Evolutionary conservation across 2,797 vertebrate genomes (phyloP), one percentile per base, ranked within the genome.

Genomic region (Limosa lapponica): DNA sequence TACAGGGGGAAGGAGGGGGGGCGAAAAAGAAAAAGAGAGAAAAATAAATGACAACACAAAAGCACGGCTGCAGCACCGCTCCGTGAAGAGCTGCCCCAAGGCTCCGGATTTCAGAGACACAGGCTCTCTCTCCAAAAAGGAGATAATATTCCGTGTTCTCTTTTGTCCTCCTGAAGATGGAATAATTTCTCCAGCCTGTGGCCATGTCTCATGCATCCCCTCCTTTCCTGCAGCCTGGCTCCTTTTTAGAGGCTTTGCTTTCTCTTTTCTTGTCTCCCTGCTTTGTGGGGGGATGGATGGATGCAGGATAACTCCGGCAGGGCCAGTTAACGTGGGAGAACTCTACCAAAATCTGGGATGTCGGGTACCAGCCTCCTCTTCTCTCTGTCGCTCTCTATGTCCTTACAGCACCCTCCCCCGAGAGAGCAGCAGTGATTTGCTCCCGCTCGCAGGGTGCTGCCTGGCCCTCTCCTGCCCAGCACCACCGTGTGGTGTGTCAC

Each of bases 401-500:
- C 6, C 49, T 16, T 28, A 16, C 7, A 8, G 2, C 22, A 7
- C 4, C 36, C 71, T 37, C 39, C 30, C 5, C 23, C 5, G 34
- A 16, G 3, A 28, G 34, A 70, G 46, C 16, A 37, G 75, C 48
- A 57, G 41, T 1, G 49, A 37, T 67, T 16, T 39, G 27, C 43
- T 43, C 43, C 49, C 13, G 32, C 65, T 64, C 10, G 0, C 61
- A 16, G 69, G 46, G 19, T 22, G 54, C 86, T 57, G 32, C 43
- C 43, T 23, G 32, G 13, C 24, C 39, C 49, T 13, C 32, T n/a
- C 49, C 71, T 11, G 22, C 39, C 39, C 62, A 27, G 20, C 55
- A 30, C 2, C 2, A n/a, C 78, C 28, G 0, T 2, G 0, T 4
- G 1, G 8, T 14, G 9, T 8, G 6, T 43, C 36, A 12, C 36